A percentile compares a stretch with the other conserved stretches of the same genome.
phyloP scores from a whole-genome alignment of 2,113 vertebrate species.

The Pteropus alecto region DNA sequence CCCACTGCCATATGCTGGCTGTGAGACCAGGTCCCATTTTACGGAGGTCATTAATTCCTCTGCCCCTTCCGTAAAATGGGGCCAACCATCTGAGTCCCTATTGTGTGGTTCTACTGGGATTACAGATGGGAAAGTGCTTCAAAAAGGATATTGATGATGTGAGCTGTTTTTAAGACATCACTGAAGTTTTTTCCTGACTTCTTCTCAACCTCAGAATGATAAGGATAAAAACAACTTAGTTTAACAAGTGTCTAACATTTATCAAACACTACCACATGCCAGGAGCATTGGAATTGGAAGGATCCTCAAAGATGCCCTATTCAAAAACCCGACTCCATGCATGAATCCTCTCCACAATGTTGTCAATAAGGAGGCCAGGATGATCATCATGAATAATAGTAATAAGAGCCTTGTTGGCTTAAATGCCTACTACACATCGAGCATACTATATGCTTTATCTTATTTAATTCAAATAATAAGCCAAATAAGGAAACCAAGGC shows the following conservation, averaged over 20 bases:
- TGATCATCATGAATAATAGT: background rate
- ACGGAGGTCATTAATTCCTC: background rate
- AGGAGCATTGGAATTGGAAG: background rate
- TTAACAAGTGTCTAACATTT: background rate
- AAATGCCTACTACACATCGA: background rate
- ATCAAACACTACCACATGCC: background rate
- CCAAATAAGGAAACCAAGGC: background rate
- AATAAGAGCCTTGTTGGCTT: background rate
- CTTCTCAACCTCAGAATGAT: background rate
- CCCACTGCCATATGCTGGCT: background rate
- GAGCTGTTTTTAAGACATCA: background rate
- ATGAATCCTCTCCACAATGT: background rate
- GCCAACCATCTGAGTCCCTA: background rate
- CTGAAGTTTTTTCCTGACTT: background rate
- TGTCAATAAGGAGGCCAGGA: background rate
- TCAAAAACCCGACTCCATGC: background rate
- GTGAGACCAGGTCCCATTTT: background rate
- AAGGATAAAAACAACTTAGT: background rate
- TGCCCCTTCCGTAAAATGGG: background rate
- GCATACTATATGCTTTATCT: background rate
- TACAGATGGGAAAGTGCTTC: background rate
- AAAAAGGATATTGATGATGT: background rate
- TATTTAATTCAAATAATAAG: background rate
- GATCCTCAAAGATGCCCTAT: background rate
- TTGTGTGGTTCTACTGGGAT: background rate